Conservation (phyloP, 2,888 invertebrate genomes). For the Lingula anatina region DNA sequence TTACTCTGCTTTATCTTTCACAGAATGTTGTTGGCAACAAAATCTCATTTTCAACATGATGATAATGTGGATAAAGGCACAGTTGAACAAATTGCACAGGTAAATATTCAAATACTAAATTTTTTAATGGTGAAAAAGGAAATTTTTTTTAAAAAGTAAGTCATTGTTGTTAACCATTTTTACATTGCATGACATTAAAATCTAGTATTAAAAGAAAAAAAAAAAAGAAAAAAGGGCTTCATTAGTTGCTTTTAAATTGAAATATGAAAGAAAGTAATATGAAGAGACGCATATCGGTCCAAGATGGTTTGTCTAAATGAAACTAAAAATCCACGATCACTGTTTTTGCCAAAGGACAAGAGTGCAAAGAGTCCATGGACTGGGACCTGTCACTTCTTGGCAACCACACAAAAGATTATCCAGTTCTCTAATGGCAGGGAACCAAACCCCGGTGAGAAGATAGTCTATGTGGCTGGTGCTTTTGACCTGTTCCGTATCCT, state of each 20-base stretch:
- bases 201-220: no score
- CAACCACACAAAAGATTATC: slow-evolving; percentile 89
- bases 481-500: slow-evolving; percentile 85
- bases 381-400: slow-evolving; percentile 93
- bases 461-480: slow-evolving; percentile 94
- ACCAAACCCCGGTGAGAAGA: slow-evolving; percentile 56
- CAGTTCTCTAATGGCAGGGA: slow-evolving; percentile 69
- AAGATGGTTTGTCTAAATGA: no score
- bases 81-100: slow-evolving; percentile 42
- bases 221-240: no score
- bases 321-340: no score
- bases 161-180: no score
- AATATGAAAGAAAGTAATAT: no score
- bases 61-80: slow-evolving; percentile 26
- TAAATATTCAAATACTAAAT: slow-evolving; percentile 16
- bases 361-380: slow-evolving; percentile 89
- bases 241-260: no score
- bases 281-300: no score
- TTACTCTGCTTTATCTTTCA: slow-evolving; percentile 7
- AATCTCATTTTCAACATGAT: slow-evolving; percentile 41
- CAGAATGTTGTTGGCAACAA: slow-evolving; percentile 66
- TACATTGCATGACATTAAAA: no score
- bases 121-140: no score
- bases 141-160: no score
- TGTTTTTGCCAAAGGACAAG: no score